These are phyloP conservation scores for Ctenosaura bakeri DNA, from an alignment of 2,797 vertebrate species.

Conservation along the genomic window DNA sequence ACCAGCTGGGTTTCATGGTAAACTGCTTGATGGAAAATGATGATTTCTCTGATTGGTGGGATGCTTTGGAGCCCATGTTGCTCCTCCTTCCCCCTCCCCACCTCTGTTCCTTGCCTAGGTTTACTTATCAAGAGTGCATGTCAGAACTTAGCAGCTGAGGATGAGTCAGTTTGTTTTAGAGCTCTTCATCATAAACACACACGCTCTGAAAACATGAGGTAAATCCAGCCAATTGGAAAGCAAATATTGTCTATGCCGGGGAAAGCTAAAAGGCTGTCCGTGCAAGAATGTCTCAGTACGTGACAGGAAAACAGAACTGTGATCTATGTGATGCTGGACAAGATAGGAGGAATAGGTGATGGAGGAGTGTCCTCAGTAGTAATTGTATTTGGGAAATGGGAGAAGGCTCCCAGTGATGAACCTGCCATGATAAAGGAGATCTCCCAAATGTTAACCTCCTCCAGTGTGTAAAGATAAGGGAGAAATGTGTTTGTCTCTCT, in stretches of 20 bases:
- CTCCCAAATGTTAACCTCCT: background rate
- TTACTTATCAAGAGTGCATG: slow-evolving; percentile 83
- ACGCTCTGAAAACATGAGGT: slow-evolving; percentile 67
- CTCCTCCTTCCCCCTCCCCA: slow-evolving; percentile 57
- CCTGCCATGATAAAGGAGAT: background rate
- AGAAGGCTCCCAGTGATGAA: background rate
- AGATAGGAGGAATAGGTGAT: background rate
- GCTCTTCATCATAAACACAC: slow-evolving; percentile 76
- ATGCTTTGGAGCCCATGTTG: slow-evolving; percentile 59
- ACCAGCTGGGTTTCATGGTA: slow-evolving; percentile 82
- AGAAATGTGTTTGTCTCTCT: background rate
- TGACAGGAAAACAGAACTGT: slow-evolving; percentile 16
- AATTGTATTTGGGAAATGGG: background rate
- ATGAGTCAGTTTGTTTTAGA: slow-evolving; percentile 79
- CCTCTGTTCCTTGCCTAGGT: slow-evolving; percentile 60
- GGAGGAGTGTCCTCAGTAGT: background rate
- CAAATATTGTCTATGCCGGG: slow-evolving; percentile 79
- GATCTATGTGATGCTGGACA: slow-evolving; percentile 28
- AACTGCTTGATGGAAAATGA: slow-evolving; percentile 75
- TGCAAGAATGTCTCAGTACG: slow-evolving; percentile 52
- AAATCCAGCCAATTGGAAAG: slow-evolving; percentile 83
- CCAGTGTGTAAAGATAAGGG: background rate
- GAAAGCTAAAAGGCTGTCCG: slow-evolving; percentile 72
- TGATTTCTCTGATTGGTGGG: slow-evolving; percentile 73
- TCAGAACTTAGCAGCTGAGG: slow-evolving; percentile 83